phyloP scores from a whole-genome alignment of 2,888 invertebrate species.

The Cataglyphis albicans region DNA sequence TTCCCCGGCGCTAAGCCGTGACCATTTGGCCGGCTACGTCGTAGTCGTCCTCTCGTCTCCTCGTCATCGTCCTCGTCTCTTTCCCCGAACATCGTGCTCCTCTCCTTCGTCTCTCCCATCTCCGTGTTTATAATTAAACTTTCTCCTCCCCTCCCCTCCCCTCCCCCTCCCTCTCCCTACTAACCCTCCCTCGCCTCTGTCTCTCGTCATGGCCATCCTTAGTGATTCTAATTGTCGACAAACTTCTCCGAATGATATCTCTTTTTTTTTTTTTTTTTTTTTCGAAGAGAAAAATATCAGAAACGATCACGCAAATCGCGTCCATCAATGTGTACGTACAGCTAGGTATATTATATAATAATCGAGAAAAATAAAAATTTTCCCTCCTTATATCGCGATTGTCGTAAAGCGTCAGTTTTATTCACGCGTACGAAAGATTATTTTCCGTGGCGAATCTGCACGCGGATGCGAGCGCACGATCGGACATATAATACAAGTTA shows the following conservation, averaged over 20 bases:
- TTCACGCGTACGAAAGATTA: slow-evolving; percentile 7
- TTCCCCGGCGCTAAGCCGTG: slow-evolving; percentile 84
- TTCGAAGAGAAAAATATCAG: slow-evolving; percentile 17
- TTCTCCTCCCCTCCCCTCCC: slow-evolving; percentile 69
- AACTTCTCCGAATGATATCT: slow-evolving; percentile 57
- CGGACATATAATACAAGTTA: slow-evolving; percentile 41
- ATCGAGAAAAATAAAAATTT: neutral
- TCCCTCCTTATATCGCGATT: neutral
- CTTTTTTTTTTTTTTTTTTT: neutral
- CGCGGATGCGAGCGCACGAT: slow-evolving; percentile 14
- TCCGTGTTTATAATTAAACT: slow-evolving; percentile 86
- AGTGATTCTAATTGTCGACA: slow-evolving; percentile 85
- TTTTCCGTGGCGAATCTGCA: slow-evolving; percentile 20
- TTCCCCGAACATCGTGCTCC: slow-evolving; percentile 73
- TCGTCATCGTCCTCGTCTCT: slow-evolving; percentile 70
- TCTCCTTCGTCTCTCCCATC: slow-evolving; percentile 70
- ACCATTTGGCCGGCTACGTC: slow-evolving; percentile 84
- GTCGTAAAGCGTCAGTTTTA: neutral
- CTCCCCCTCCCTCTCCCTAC: slow-evolving; percentile 46
- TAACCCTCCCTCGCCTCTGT: slow-evolving; percentile 60
- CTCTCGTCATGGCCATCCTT: slow-evolving; percentile 78
- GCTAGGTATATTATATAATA: neutral
- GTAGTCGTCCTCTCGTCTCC: slow-evolving; percentile 76
- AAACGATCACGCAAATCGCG: slow-evolving; percentile 9
- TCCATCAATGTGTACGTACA: neutral